Conservation (phyloP, 1,140 invertebrate species). For the Pseudachorutes palmiensis region DNA sequence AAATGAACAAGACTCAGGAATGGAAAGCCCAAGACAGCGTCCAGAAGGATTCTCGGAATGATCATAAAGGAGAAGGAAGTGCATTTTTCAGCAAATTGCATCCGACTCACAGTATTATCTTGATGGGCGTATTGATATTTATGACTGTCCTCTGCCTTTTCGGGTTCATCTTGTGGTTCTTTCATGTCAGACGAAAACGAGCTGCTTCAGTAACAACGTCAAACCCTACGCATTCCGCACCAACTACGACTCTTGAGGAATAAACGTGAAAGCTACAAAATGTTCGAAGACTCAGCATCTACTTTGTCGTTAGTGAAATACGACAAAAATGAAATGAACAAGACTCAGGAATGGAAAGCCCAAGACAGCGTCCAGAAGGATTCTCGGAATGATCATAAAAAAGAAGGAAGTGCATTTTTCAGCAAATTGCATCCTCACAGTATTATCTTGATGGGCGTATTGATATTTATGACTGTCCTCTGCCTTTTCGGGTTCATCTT, state of each 20-base stretch:
- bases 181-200: constrained; percentile 13
- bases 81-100: constrained; percentile 24
- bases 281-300: too few relatives aligned
- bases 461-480: constrained; percentile 32
- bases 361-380: neutral
- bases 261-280: too few relatives aligned
- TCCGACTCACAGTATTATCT: constrained; percentile 25
- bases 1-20: neutral
- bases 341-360: neutral
- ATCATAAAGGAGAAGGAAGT: constrained; percentile 17
- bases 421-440: constrained; percentile 28
- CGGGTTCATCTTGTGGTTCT: constrained; percentile 14
- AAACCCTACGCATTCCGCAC: neutral
- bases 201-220: neutral
- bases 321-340: neutral
- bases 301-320: neutral
- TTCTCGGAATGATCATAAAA: neutral
- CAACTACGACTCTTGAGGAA: too few relatives aligned
- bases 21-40: too few relatives aligned
- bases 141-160: constrained; percentile 23
- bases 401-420: constrained; percentile 18
- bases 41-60: neutral
- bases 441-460: constrained; percentile 30
- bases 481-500: constrained; percentile 14
- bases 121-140: constrained; percentile 35